phyloP scores from a whole-genome alignment of 2,113 vertebrate genomes.

The Hydropotes inermis region DNA sequence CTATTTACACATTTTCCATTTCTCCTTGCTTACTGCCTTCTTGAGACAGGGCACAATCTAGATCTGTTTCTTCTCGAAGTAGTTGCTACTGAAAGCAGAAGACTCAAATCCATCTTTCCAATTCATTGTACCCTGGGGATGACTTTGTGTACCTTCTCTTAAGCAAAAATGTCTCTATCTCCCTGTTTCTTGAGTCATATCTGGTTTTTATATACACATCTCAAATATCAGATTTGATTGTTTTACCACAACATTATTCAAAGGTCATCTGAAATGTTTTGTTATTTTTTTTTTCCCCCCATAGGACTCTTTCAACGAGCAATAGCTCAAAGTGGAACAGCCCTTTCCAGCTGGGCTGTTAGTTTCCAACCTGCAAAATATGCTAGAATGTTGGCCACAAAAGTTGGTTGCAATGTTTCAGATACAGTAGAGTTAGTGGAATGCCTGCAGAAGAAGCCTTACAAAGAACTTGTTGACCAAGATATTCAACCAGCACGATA shows the following conservation, averaged over 20 bases:
- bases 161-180: conserved; percentile 38
- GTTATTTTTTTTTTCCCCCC: conserved; percentile 73
- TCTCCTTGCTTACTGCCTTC: not conserved
- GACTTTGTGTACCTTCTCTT: conserved; percentile 13
- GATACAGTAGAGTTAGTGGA: conserved; percentile 95
- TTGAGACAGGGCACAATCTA: not conserved
- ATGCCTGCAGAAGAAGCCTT: conserved; percentile 97
- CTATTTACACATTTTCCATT: not conserved
- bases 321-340: conserved; percentile 97
- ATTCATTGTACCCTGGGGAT: conserved; percentile 59
- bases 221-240: conserved; percentile 47
- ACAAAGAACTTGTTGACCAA: conserved; percentile 98
- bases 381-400: conserved; percentile 94
- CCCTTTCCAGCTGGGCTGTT: conserved; percentile 98
- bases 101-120: not conserved
- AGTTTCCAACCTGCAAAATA: conserved; percentile 99
- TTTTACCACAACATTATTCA: conserved; percentile 43
- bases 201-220: conserved; percentile 38
- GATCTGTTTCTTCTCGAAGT: not conserved
- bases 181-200: conserved; percentile 43
- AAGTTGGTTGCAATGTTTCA: conserved; percentile 97
- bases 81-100: not conserved
- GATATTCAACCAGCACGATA: conserved; percentile 98
- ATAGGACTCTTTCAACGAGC: conserved; percentile 98
- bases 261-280: conserved; percentile 74